phyloP scores from a whole-genome alignment of 2,797 vertebrate species.

The Halcyon leucocephala region DNA sequence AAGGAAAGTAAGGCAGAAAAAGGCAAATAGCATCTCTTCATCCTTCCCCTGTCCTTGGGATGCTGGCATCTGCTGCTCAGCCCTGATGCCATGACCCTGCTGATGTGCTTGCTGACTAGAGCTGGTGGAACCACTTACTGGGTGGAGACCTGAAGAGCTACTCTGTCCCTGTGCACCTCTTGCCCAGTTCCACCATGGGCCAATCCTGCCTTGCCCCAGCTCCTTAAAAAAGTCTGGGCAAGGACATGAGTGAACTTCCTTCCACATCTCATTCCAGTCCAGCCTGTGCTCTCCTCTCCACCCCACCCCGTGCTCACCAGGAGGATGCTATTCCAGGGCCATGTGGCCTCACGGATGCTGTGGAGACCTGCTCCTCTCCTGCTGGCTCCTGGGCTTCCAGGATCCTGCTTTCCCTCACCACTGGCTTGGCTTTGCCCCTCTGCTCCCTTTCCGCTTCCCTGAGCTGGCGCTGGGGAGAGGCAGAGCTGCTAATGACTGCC shows the following conservation, averaged over 20 bases:
- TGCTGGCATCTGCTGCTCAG: background rate
- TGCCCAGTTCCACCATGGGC: background rate
- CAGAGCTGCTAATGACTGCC: background rate
- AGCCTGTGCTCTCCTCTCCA: background rate
- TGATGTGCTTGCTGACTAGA: background rate
- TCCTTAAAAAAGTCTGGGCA: background rate
- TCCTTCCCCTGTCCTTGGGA: background rate
- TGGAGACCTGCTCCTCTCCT: background rate
- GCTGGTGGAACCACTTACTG: background rate
- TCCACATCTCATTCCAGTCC: background rate
- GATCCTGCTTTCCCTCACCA: background rate
- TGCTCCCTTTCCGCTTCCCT: background rate
- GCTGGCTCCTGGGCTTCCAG: background rate
- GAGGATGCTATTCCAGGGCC: background rate
- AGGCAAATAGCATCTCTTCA: background rate
- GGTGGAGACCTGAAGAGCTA: background rate
- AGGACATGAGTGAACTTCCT: background rate
- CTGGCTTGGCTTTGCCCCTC: background rate
- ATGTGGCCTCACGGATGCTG: background rate
- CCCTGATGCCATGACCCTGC: rapidly evolving
- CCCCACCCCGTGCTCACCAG: rapidly evolving
- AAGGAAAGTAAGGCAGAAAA: background rate
- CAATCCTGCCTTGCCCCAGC: background rate
- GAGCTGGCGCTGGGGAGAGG: background rate
- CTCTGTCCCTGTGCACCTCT: background rate